Conservation (phyloP, 2,888 invertebrate genomes). For the Drosophila fungiperda region DNA sequence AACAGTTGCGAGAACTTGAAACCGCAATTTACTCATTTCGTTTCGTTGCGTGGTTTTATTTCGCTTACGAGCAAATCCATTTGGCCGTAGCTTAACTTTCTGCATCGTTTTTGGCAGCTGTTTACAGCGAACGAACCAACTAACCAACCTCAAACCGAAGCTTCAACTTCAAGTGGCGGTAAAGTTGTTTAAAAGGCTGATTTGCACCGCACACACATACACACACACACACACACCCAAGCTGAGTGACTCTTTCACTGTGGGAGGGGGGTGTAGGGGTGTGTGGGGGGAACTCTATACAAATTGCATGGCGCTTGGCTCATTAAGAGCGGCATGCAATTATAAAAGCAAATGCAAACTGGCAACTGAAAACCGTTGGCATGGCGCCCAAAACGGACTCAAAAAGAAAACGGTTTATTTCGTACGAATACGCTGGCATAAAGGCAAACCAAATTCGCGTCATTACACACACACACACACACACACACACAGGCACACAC, state of each 20-base stretch:
- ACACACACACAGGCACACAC: conserved; percentile 46
- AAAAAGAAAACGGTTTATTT: conserved; percentile 80
- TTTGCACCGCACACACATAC: conserved; percentile 36
- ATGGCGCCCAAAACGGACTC: conserved; percentile 48
- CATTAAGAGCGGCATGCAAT: conserved; percentile 76
- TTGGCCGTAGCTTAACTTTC: conserved; percentile 68
- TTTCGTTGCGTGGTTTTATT: conserved; percentile 75
- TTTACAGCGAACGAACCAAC: conserved; percentile 32
- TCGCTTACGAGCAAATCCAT: conserved; percentile 78
- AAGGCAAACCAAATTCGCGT: conserved; percentile 69
- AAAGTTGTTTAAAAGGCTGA: conserved; percentile 71
- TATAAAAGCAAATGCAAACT: conserved; percentile 74
- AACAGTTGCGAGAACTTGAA: conserved; percentile 68
- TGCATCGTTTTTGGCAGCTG: conserved; percentile 60
- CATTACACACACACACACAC: conserved; percentile 65
- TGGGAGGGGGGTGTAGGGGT: conserved; percentile 5
- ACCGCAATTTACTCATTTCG: conserved; percentile 81
- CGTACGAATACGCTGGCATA: conserved; percentile 71
- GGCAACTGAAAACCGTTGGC: conserved; percentile 51
- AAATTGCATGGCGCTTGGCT: conserved; percentile 74
- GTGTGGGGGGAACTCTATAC: conserved; percentile 35
- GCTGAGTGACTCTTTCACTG: conserved; percentile 24
- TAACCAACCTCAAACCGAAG: conserved; percentile 62
- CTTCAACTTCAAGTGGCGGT: conserved; percentile 68
- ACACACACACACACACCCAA: conserved; percentile 1